Evolutionary conservation across 2,113 vertebrate species (phyloP).

Genomic region (Glareola pratincola): DNA sequence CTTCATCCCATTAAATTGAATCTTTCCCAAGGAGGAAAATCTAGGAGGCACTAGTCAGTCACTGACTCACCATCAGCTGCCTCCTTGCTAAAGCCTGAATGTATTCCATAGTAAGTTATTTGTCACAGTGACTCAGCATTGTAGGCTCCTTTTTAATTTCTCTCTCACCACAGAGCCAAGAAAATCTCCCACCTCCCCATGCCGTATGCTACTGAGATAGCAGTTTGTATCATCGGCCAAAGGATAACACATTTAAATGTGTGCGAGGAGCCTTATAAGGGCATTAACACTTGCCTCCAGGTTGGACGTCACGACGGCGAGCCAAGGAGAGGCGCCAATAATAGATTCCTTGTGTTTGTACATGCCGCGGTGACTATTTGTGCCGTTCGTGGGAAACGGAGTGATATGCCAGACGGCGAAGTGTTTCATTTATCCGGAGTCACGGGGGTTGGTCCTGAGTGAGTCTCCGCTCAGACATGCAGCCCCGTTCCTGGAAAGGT

Average conservation of each 20-base stretch:
- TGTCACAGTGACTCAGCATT: slow-evolving; percentile 83
- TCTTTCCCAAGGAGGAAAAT: slow-evolving; percentile 73
- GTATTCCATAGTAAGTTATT: slow-evolving; percentile 81
- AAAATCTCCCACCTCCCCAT: slow-evolving; percentile 80
- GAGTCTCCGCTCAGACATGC: slow-evolving; percentile 12
- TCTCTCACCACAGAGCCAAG: slow-evolving; percentile 78
- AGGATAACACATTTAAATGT: slow-evolving; percentile 77
- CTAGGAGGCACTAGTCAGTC: slow-evolving; percentile 73
- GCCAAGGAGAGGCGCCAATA: slow-evolving; percentile 73
- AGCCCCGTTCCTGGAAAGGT: slow-evolving; percentile 8
- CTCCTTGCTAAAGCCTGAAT: slow-evolving; percentile 77
- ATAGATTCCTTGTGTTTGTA: slow-evolving; percentile 73
- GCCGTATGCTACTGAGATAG: slow-evolving; percentile 79
- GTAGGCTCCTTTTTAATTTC: slow-evolving; percentile 82
- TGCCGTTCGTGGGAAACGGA: slow-evolving; percentile 63
- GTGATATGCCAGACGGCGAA: slow-evolving; percentile 72
- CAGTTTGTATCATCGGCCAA: slow-evolving; percentile 74
- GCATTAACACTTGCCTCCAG: slow-evolving; percentile 74
- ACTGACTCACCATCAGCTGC: slow-evolving; percentile 76
- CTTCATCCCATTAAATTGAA: slow-evolving; percentile 54
- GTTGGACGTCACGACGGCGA: slow-evolving; percentile 78
- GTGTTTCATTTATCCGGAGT: slow-evolving; percentile 71
- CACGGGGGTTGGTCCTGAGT: slow-evolving; percentile 39
- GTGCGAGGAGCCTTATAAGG: slow-evolving; percentile 78
- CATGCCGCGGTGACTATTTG: slow-evolving; percentile 58